These are phyloP conservation scores for Mungos mungo DNA, from an alignment of 2,113 vertebrate genomes.

Conservation along the genomic window DNA sequence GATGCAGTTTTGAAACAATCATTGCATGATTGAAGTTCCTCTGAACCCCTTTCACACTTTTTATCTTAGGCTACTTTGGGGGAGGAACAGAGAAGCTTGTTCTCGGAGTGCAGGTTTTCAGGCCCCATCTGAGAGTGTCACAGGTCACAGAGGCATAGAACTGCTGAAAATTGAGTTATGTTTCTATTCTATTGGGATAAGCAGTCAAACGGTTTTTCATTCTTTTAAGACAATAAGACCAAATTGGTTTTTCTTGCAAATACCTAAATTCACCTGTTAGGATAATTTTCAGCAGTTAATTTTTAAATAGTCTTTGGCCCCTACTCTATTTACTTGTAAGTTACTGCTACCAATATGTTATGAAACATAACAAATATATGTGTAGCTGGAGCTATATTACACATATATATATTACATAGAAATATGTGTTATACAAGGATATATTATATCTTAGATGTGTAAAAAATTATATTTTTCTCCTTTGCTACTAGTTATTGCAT, in stretches of 20 bases:
- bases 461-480: background rate
- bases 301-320: background rate
- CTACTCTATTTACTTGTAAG: background rate
- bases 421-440: background rate
- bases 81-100: background rate
- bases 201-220: background rate
- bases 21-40: background rate
- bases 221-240: background rate
- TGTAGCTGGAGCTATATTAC: background rate
- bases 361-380: background rate
- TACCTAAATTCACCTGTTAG: background rate
- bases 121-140: rapidly evolving
- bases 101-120: background rate
- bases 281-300: background rate
- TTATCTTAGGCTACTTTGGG: background rate
- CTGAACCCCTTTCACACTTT: background rate
- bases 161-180: background rate
- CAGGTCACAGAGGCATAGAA: background rate
- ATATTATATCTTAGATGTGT: background rate
- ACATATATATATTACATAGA: background rate
- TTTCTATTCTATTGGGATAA: background rate
- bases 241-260: background rate
- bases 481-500: background rate
- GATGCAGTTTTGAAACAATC: background rate
- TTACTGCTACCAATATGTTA: background rate